A percentile compares a stretch with the other conserved stretches of the same genome.
phyloP scores from a whole-genome alignment of 2,888 invertebrate genomes.

The Apamea epomidion region DNA sequence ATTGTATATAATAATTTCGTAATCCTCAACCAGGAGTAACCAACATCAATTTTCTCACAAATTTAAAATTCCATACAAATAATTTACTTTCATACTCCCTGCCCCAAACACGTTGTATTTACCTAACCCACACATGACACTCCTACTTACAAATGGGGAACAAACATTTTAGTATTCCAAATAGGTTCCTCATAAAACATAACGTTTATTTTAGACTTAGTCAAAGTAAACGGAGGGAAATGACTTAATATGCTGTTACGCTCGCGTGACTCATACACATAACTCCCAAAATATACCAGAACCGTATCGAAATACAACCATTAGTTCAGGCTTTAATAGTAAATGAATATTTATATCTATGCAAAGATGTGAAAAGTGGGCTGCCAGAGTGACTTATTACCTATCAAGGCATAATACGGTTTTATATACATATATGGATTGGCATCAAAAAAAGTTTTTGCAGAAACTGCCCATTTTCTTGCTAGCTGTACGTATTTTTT shows the following conservation, averaged over 20 bases:
- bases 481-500: no score
- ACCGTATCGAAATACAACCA: slow-evolving; percentile 50
- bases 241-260: slow-evolving; percentile 55
- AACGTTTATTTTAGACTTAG: slow-evolving; percentile 47
- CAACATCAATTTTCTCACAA: not conserved
- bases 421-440: not conserved
- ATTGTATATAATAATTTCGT: not conserved
- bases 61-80: no score
- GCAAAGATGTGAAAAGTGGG: slow-evolving; percentile 15
- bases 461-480: not conserved
- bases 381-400: slow-evolving; percentile 33
- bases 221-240: slow-evolving; percentile 55
- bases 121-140: slow-evolving; percentile 8
- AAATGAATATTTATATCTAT: slow-evolving; percentile 52
- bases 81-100: not conserved
- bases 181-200: slow-evolving; percentile 23
- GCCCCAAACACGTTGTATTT: slow-evolving; percentile 6
- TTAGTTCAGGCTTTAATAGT: slow-evolving; percentile 51
- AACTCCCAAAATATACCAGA: slow-evolving; percentile 54
- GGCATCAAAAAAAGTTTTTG: not conserved
- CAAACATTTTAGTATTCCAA: slow-evolving; percentile 56
- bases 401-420: not conserved
- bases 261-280: slow-evolving; percentile 60
- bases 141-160: slow-evolving; percentile 11
- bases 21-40: not conserved